Base-by-base conservation (phyloP, 1,140 invertebrate genomes). In the Drosophila neocordata region DNA sequence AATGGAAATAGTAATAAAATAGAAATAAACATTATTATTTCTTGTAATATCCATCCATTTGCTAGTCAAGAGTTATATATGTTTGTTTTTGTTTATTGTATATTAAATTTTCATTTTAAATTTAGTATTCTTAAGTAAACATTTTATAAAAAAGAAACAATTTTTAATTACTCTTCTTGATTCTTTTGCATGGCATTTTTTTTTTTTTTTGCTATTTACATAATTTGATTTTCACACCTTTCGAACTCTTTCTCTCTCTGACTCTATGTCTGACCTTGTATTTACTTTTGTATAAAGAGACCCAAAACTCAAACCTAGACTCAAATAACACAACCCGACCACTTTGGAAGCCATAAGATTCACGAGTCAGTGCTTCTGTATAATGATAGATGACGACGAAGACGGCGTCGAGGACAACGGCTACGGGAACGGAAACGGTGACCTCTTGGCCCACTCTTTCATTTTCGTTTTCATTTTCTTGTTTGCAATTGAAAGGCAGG, bases 211-310 rank as follows among this genome's bases (percentile, higher is more conserved):
- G 53, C 13, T 56, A 56, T 56, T 56, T 56, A 56, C 53, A 56
- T 56, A 56, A 56, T 34, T 56, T 56, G 24, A 56, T 56, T 56
- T 56, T 34, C 53, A 56, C 53, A 56, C 53, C 53, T 56, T 56
- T 56, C 13, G 6, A 3, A 31, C 27, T 24, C 22, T 24, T 4
- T 24, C 22, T 24, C 22, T 24, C 22, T 24, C 15, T 48, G 41
- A 20, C 15, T 48, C 41, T 48, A 18, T 13, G 6, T 48, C 41
- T 56, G 53, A 34, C 53, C 53, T 56, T 56, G 53, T 56, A 27
- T 56, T 56, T 56, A 56, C 53, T 56, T 56, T 56, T 56, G 12
- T 15, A 34, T 13, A 27, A 24, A 48, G 41, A 48, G 27, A 31
- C 27, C 41, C 41, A 15, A 18, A 48, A 48, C 41, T 48, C 41